Conservation (phyloP, 1,140 invertebrate genomes). For the Battus philenor region DNA sequence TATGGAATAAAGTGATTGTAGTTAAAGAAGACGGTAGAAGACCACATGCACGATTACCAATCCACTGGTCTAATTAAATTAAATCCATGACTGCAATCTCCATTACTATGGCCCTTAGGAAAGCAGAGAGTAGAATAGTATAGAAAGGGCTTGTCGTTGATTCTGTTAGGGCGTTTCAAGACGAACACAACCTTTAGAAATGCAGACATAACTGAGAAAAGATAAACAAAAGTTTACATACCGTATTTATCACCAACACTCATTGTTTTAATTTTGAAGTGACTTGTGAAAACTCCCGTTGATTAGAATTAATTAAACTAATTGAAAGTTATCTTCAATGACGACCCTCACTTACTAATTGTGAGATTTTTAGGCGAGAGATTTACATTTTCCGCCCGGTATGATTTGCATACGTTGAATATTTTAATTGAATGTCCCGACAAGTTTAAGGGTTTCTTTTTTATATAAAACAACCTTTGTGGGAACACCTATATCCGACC, state of each 20-base stretch:
- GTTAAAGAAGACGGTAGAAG: no score
- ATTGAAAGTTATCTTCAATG: conserved; percentile 8
- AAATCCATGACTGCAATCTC: no score
- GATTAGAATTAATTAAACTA: conserved; percentile 12
- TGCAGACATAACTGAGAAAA: background rate
- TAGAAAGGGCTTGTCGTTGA: no score
- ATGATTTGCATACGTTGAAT: conserved; percentile 15
- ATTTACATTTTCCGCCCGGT: conserved; percentile 12
- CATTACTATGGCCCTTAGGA: no score
- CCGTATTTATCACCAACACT: background rate
- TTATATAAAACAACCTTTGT: conserved; percentile 4
- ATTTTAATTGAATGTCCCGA: conserved; percentile 15
- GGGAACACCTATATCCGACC: no score
- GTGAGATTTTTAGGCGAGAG: conserved; percentile 12
- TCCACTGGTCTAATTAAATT: no score
- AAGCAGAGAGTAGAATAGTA: no score
- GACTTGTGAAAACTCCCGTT: background rate
- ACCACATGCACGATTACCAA: no score
- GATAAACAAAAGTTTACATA: background rate
- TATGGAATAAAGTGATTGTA: no score
- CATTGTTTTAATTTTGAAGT: background rate
- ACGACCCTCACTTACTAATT: conserved; percentile 4
- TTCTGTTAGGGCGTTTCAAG: no score
- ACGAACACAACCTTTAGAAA: no score
- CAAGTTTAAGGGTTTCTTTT: conserved; percentile 12